phyloP scores from a whole-genome alignment of 2,797 vertebrate species.

The Erethizon dorsatum region DNA sequence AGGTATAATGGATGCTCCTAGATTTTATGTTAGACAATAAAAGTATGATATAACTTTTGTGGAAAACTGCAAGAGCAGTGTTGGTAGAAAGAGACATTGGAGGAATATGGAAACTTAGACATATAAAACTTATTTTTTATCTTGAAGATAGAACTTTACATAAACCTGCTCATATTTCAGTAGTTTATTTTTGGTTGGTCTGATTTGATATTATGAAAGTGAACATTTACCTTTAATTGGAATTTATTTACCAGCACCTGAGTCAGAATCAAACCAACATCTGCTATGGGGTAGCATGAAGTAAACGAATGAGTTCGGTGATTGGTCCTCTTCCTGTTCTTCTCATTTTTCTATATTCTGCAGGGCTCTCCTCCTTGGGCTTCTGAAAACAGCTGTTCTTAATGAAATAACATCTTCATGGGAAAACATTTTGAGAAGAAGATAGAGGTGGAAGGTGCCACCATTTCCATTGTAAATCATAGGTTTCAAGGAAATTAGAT shows the following conservation, averaged over 20 bases:
- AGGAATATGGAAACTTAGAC: background rate
- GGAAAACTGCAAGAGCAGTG: background rate
- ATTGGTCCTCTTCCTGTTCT: background rate
- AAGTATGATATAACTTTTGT: background rate
- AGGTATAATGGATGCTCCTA: background rate
- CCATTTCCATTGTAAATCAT: background rate
- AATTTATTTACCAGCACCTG: conserved; percentile 39
- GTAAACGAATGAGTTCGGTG: background rate
- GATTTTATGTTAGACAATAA: background rate
- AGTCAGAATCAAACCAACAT: conserved; percentile 50
- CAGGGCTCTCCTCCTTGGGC: background rate
- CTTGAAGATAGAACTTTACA: conserved; percentile 40
- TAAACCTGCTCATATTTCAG: conserved; percentile 3
- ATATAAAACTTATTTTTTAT: background rate
- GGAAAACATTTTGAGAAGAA: conserved; percentile 34
- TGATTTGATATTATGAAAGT: background rate
- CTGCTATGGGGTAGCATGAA: background rate
- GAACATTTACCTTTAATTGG: conserved; percentile 32
- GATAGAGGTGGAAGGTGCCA: background rate
- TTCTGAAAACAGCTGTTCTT: conserved; percentile 37
- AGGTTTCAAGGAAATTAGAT: conserved; percentile 38
- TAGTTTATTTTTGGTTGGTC: conserved; percentile 1
- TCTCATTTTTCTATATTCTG: background rate
- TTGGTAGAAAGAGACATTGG: background rate
- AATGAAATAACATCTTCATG: conserved; percentile 22